phyloP scores from a whole-genome alignment of 2,888 invertebrate genomes.

The Ctenicera cuprea region DNA sequence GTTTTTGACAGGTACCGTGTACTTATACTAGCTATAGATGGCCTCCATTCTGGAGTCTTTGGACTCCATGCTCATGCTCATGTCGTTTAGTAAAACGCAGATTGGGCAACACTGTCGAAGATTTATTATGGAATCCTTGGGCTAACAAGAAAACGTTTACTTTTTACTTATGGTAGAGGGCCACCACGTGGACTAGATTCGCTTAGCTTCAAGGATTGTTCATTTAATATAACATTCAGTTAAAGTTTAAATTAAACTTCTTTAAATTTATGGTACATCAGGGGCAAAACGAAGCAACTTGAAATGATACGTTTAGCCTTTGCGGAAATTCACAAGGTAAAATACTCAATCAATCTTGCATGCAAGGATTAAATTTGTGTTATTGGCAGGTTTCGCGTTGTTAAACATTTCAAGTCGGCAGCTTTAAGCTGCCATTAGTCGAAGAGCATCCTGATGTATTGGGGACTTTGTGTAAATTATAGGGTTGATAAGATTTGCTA shows the following conservation, averaged over 20 bases:
- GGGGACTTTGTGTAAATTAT: too few species aligned
- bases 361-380: neutral
- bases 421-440: too few species aligned
- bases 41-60: conserved; percentile 27
- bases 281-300: neutral
- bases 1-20: conserved; percentile 11
- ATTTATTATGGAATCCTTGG: conserved; percentile 25
- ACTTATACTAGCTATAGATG: neutral
- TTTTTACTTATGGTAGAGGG: conserved; percentile 25
- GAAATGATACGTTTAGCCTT: neutral
- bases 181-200: neutral
- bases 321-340: conserved; percentile 1
- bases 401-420: too few species aligned
- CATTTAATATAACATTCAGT: neutral
- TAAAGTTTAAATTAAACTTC: neutral
- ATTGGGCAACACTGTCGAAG: conserved; percentile 31
- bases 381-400: conserved; percentile 15
- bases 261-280: neutral
- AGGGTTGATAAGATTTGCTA: too few species aligned
- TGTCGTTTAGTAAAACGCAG: conserved; percentile 1
- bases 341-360: neutral
- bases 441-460: too few species aligned
- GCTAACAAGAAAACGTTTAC: conserved; percentile 2
- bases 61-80: neutral
- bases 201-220: conserved; percentile 14